Base-by-base conservation (phyloP, 2,888 invertebrate genomes). In the Callinectes sapidus region DNA sequence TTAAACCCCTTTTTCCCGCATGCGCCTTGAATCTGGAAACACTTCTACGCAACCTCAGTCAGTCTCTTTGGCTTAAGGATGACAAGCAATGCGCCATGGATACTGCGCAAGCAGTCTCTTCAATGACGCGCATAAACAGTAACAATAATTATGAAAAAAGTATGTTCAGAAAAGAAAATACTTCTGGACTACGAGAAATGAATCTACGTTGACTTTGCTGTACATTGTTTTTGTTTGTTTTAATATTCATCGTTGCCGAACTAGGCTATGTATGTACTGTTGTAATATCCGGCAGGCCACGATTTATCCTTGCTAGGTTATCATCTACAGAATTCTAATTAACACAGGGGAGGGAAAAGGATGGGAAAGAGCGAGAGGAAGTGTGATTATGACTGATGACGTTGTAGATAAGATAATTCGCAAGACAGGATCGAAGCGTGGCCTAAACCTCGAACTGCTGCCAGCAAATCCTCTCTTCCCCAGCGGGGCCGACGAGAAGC, bases 21-120 rank as follows among this genome's bases (percentile, higher is more conserved):
- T 35, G 81, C 35, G 81, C 81, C 81, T 81, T 14, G 81, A 32
- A 10, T 35, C 32, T 81, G 35, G 16, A 81, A 81, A 81, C 81
- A 35, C 81, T 81, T 35, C 35, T 35, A 35, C 81, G 16, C 81
- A 81, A 81, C 81, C 81, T 81, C 81, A 81, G 16, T 35, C 81
- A 81, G 81, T 81, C 81, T 81, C 81, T 81, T 81, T 81, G 81
- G 81, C 35, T 81, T 35, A 13, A 81, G 81, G 81, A 81, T 81
- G 81, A 81, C 81, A 81, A 81, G 81, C 81, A 35, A 81, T 13
- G 35, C 81, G 81, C 32, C 35, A 16, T 35, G 81, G 81, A 35
- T 8, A 32, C 81, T 81, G 81, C 81, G 81, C 81, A 18, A 81
- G 81, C 35, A 81, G 35, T 71, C 14, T 5, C 81, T 81, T 32